Percentiles rank a stretch among this genome's conserved stretches.
Conservation (phyloP, 2,888 invertebrate genomes). For the Lasiommata megera region DNA sequence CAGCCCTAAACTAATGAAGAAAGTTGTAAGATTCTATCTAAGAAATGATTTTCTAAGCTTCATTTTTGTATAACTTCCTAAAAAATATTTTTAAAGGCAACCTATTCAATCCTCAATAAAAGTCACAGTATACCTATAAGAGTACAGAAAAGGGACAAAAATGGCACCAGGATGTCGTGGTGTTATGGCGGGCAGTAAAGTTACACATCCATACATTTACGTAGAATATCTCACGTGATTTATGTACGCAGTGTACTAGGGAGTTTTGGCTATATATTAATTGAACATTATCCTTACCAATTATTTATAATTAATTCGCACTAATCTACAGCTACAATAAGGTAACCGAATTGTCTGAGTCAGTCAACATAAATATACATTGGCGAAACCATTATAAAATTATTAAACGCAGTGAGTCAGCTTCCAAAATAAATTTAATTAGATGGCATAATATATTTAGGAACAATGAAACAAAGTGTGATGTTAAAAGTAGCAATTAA, state of each 20-base stretch:
- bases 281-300: neutral
- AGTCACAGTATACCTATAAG: no score
- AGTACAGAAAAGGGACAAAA: no score
- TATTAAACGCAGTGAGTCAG: constrained; percentile 74
- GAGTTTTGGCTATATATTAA: neutral
- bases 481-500: constrained; percentile 75
- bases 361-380: constrained; percentile 52
- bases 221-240: neutral
- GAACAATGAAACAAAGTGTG: constrained; percentile 71
- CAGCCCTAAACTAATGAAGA: no score
- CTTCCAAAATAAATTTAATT: constrained; percentile 67
- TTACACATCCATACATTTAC: no score
- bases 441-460: constrained; percentile 56
- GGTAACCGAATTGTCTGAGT: constrained; percentile 48
- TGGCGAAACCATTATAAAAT: constrained; percentile 64
- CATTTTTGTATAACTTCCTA: no score
- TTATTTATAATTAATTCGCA: constrained; percentile 14
- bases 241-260: no score
- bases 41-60: no score
- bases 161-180: neutral
- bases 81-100: no score
- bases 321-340: constrained; percentile 24
- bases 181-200: no score
- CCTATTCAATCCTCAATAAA: no score
- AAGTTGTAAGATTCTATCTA: no score